Percentiles rank a stretch among this genome's conserved stretches.
These are phyloP conservation scores for Eilema caniola DNA, from an alignment of 2,888 invertebrate species.

Conservation along the genomic window DNA sequence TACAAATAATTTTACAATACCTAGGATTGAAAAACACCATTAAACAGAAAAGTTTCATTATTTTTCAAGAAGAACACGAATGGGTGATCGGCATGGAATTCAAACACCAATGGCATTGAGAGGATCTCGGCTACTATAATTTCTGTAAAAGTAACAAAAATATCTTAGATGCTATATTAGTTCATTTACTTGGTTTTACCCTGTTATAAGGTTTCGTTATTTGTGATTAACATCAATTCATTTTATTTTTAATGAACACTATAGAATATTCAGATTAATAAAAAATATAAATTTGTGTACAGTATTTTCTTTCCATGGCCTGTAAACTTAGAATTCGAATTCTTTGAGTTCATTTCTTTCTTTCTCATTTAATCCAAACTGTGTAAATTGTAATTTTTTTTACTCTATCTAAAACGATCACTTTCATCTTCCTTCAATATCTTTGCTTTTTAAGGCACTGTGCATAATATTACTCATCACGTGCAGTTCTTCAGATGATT, in stretches of 20 bases:
- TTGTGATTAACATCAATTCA: too few species aligned
- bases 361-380: neutral
- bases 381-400: neutral
- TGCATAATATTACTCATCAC: too few species aligned
- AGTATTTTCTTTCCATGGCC: neutral
- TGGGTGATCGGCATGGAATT: conserved; percentile 42
- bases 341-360: neutral
- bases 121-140: neutral
- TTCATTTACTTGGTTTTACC: neutral
- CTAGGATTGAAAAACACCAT: conserved; percentile 49
- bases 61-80: conserved; percentile 58
- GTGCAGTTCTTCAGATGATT: too few species aligned
- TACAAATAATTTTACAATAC: conserved; percentile 8
- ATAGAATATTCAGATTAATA: too few species aligned
- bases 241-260: too few species aligned
- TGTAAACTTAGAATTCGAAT: neutral
- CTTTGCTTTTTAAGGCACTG: neutral
- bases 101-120: neutral
- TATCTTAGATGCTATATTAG: neutral
- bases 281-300: too few species aligned
- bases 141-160: neutral
- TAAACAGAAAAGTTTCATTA: conserved; percentile 53
- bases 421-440: neutral
- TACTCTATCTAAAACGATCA: neutral
- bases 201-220: neutral